These are phyloP conservation scores for Halichoeres trimaculatus DNA, from an alignment of 2,113 vertebrate genomes.

Conservation along the genomic window DNA sequence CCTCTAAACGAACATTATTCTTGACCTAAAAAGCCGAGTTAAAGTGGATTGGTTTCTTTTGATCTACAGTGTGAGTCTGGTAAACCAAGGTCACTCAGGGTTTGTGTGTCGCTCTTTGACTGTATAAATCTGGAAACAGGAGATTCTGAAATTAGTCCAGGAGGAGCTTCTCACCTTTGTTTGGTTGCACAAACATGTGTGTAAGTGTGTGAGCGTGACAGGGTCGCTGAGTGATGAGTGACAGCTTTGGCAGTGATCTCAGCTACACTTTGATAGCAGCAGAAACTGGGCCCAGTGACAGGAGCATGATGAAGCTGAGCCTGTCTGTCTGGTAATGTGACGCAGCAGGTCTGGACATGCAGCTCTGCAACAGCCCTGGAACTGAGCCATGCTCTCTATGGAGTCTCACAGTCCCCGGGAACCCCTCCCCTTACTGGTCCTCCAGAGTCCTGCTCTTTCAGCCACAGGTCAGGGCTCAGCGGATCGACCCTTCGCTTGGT, in stretches of 20 bases:
- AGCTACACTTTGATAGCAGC: neutral
- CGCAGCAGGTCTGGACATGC: slow-evolving; percentile 61
- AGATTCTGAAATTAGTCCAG: neutral
- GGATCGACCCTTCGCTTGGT: neutral
- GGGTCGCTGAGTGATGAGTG: slow-evolving; percentile 22
- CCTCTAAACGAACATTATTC: too few relatives aligned
- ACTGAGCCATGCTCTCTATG: slow-evolving; percentile 14
- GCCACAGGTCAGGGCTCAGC: neutral
- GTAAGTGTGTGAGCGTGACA: neutral
- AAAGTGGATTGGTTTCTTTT: too few relatives aligned
- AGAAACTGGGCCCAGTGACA: neutral
- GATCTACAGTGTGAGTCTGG: neutral
- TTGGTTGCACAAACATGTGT: neutral
- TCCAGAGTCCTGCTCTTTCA: slow-evolving; percentile 18
- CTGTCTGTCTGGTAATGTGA: slow-evolving; percentile 19
- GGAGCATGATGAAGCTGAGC: slow-evolving; percentile 1
- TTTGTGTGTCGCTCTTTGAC: too few relatives aligned
- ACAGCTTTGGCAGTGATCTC: neutral
- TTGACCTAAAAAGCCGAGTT: too few relatives aligned
- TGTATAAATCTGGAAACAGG: neutral
- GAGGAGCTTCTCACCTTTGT: neutral
- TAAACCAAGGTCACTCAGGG: neutral
- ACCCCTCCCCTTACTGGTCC: slow-evolving; percentile 21
- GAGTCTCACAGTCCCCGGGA: slow-evolving; percentile 29
- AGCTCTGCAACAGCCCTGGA: slow-evolving; percentile 35